These are phyloP conservation scores for Parapsyche elsis DNA, from an alignment of 1,140 invertebrate species.

Conservation along the genomic window DNA sequence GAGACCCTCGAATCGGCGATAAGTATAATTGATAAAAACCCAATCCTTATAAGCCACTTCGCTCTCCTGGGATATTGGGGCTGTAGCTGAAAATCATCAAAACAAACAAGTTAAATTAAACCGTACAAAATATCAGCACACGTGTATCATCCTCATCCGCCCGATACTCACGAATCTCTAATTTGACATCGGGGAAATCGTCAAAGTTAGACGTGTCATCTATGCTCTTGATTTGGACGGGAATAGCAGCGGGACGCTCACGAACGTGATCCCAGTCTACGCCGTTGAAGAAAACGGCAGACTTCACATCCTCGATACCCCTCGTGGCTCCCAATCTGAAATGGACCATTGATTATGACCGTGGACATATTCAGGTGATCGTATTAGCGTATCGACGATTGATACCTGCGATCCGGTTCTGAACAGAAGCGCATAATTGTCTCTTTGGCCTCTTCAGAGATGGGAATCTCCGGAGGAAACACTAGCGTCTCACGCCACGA, in stretches of 20 bases:
- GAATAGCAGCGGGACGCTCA: constrained; percentile 96
- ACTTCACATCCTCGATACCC: constrained; percentile 89
- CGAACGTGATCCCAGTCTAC: constrained; percentile 97
- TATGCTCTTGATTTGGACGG: constrained; percentile 92
- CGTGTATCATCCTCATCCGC: not conserved
- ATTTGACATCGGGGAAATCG: constrained; percentile 98
- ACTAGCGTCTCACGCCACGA: constrained; percentile 98
- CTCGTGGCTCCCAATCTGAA: constrained; percentile 84
- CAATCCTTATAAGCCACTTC: constrained; percentile 95
- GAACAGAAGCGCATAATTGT: constrained; percentile 93
- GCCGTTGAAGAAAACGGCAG: constrained; percentile 88
- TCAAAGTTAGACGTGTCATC: constrained; percentile 99
- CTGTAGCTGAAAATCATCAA: constrained; percentile 74
- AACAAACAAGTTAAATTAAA: no score
- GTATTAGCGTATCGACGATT: not conserved
- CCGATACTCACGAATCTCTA: constrained; percentile 92
- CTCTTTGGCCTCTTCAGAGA: constrained; percentile 92
- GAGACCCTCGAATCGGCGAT: constrained; percentile 97
- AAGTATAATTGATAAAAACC: constrained; percentile 99
- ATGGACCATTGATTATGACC: not conserved
- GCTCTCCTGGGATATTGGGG: constrained; percentile 83
- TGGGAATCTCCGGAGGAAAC: constrained; percentile 99
- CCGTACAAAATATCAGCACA: no score
- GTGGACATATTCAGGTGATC: not conserved
- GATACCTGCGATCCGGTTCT: constrained; percentile 86